A percentile compares a stretch with the other conserved stretches of the same genome.
phyloP scores from a whole-genome alignment of 2,888 invertebrate genomes.

The Byasa hedistus region DNA sequence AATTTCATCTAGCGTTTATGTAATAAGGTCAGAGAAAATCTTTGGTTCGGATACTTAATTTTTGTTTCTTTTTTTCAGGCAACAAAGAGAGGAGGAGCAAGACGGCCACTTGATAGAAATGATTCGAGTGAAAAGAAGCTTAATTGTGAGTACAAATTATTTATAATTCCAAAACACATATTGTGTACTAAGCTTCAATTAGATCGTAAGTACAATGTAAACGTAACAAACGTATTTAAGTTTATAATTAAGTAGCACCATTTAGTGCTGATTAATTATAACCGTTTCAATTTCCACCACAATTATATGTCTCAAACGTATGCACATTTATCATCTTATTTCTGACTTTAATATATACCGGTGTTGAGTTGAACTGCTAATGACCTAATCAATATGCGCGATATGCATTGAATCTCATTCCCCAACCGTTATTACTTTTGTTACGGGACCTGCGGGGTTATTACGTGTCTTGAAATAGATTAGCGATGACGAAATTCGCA shows the following conservation, averaged over 20 bases:
- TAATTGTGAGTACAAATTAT: too few relatives aligned
- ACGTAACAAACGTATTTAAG: too few relatives aligned
- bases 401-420: conserved; percentile 13
- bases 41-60: neutral
- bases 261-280: too few relatives aligned
- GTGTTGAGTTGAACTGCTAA: neutral
- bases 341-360: neutral
- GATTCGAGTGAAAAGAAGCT: too few relatives aligned
- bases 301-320: neutral
- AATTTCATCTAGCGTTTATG: conserved; percentile 1
- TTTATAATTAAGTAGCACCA: too few relatives aligned
- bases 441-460: conserved; percentile 16
- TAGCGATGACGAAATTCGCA: too few relatives aligned
- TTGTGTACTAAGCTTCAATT: too few relatives aligned
- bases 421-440: conserved; percentile 30
- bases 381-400: conserved; percentile 25
- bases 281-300: neutral
- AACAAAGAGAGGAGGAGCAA: neutral
- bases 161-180: too few relatives aligned
- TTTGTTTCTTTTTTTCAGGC: neutral
- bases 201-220: too few relatives aligned
- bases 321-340: neutral
- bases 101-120: neutral
- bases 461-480: too few relatives aligned
- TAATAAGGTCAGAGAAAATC: neutral